Percentiles rank a stretch among this genome's conserved stretches.
Evolutionary conservation across 2,888 invertebrate genomes (phyloP).

Genomic region (Cheilosia grossa): DNA sequence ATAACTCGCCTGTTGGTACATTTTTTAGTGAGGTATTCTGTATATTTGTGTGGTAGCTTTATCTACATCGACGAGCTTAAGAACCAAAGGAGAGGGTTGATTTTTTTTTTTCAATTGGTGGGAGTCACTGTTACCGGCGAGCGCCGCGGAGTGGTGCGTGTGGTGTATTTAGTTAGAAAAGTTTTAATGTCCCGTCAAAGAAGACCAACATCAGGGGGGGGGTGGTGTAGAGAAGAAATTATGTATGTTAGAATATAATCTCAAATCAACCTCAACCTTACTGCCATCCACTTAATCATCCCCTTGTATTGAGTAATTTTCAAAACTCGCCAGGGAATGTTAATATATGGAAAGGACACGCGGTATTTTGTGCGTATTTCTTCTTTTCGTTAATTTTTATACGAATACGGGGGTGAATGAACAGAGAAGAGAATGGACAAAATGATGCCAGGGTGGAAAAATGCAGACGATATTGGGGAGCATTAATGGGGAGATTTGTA

Average conservation of each 20-base stretch:
- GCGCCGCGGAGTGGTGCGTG: constrained; percentile 49
- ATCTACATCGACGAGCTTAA: constrained; percentile 57
- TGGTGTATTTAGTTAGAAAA: constrained; percentile 67
- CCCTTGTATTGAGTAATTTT: constrained; percentile 67
- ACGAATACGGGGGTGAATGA: background rate
- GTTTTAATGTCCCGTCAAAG: constrained; percentile 63
- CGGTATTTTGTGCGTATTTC: constrained; percentile 49
- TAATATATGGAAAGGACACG: constrained; percentile 59
- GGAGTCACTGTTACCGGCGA: constrained; percentile 24
- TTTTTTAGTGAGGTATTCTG: constrained; percentile 28
- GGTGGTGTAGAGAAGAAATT: background rate
- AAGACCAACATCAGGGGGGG: background rate
- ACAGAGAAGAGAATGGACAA: constrained; percentile 12
- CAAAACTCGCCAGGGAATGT: constrained; percentile 62
- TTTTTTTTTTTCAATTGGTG: constrained; percentile 66
- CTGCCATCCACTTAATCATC: constrained; percentile 72
- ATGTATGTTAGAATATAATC: constrained; percentile 54
- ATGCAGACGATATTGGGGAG: constrained; percentile 32
- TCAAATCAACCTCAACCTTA: constrained; percentile 51
- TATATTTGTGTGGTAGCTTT: constrained; percentile 65
- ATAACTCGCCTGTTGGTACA: constrained; percentile 33
- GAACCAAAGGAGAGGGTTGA: constrained; percentile 57
- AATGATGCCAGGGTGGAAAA: constrained; percentile 68
- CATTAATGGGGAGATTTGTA: constrained; percentile 9
- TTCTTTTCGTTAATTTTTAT: constrained; percentile 69